Conservation (phyloP, 2,888 invertebrate genomes). For the Heliconius erato region DNA sequence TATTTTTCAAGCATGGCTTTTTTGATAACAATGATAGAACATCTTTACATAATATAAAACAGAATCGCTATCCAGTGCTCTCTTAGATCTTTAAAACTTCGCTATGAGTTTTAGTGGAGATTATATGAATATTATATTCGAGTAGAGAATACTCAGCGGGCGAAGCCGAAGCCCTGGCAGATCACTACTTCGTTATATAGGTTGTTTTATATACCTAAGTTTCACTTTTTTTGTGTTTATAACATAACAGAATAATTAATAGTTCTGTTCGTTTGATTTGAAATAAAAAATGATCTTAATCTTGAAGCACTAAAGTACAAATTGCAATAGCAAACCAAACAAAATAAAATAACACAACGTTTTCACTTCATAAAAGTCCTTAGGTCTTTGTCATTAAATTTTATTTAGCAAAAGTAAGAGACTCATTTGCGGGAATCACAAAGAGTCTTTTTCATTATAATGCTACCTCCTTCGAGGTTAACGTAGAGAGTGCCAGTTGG, state of each 20-base stretch:
- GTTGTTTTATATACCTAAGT: background rate
- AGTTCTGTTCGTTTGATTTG: background rate
- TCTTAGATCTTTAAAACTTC: no score
- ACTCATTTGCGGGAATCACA: conserved; percentile 41
- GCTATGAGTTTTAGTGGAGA: no score
- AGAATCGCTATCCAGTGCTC: no score
- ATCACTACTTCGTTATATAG: no score
- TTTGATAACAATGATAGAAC: no score
- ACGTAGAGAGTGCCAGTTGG: conserved; percentile 56
- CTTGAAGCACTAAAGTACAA: background rate
- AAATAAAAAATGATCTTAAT: background rate
- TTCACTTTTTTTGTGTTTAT: background rate
- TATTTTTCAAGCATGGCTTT: no score
- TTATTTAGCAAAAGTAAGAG: conserved; percentile 35
- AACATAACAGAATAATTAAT: background rate
- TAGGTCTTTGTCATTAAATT: conserved; percentile 45
- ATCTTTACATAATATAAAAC: no score
- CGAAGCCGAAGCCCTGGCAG: no score
- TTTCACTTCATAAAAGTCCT: conserved; percentile 36
- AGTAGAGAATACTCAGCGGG: no score
- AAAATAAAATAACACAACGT: conserved; percentile 38
- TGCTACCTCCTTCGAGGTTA: conserved; percentile 50
- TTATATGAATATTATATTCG: no score
- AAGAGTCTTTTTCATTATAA: conserved; percentile 50
- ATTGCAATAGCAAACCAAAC: background rate